Conservation (phyloP, 2,888 invertebrate species). For the Catonia carolina region DNA sequence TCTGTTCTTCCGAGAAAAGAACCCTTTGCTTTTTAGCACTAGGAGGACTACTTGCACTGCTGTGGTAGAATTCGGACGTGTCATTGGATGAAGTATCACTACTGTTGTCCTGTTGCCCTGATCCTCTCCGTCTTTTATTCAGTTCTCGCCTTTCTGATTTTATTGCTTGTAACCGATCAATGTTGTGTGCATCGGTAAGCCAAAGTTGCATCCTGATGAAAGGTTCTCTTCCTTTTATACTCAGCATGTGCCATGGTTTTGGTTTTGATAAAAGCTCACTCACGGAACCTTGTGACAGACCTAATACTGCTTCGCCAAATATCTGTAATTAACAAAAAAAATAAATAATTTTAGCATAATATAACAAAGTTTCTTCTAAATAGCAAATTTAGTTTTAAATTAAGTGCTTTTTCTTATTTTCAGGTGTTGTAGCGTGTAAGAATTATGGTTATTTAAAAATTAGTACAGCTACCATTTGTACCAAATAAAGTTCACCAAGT, state of each 20-base stretch:
- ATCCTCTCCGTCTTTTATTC: conserved; percentile 79
- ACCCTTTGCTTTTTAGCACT: conserved; percentile 94
- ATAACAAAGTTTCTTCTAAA: too few relatives aligned
- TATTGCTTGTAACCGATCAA: conserved; percentile 83
- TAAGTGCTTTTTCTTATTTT: too few relatives aligned
- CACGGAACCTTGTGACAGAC: conserved; percentile 93
- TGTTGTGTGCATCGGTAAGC: conserved; percentile 92
- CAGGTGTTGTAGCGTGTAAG: too few relatives aligned
- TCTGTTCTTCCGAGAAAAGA: conserved; percentile 96
- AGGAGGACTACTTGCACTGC: conserved; percentile 73
- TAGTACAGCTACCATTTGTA: too few relatives aligned
- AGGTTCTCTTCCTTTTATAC: conserved; percentile 94
- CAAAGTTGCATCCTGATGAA: conserved; percentile 96
- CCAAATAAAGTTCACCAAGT: too few relatives aligned
- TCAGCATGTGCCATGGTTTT: conserved; percentile 98
- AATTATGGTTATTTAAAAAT: too few relatives aligned
- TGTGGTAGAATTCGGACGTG: conserved; percentile 81
- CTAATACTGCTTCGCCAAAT: conserved; percentile 95
- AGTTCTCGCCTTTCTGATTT: conserved; percentile 89
- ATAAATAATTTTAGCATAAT: too few relatives aligned
- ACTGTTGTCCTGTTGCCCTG: conserved; percentile 75
- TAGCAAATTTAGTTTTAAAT: too few relatives aligned
- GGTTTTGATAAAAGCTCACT: conserved; percentile 96
- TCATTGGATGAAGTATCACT: conserved; percentile 84
- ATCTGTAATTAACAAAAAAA: conserved; percentile 50